Evolutionary conservation across 2,113 vertebrate species (phyloP).

Genomic region (Columba livia): DNA sequence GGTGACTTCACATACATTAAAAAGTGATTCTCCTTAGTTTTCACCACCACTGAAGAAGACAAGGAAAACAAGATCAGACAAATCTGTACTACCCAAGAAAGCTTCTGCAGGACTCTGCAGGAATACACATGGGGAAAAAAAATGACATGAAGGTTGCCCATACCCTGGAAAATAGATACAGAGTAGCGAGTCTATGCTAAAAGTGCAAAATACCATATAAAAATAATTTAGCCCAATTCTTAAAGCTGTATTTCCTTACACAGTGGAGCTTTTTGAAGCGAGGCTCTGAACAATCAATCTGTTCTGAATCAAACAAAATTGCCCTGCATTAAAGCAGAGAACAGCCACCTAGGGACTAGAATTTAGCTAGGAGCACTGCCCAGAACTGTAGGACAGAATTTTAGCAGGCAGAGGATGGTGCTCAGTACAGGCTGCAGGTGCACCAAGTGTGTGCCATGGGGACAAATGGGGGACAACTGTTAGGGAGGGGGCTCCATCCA

Average conservation of each 20-base stretch:
- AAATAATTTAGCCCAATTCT: neutral
- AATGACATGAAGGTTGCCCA: neutral
- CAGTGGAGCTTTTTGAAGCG: neutral
- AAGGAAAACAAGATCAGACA: neutral
- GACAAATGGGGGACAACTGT: neutral
- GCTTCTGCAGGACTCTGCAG: neutral
- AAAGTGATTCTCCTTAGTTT: neutral
- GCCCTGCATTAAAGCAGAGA: neutral
- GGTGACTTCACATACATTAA: neutral
- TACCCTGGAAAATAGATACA: neutral
- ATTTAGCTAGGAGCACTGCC: neutral
- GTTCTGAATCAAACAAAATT: neutral
- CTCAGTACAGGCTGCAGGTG: neutral
- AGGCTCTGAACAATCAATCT: neutral
- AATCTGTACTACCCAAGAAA: neutral
- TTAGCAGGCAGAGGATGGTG: neutral
- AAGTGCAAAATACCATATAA: neutral
- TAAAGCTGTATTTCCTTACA: neutral
- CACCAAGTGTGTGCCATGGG: fast-evolving
- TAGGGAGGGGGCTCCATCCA: neutral
- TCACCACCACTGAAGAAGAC: neutral
- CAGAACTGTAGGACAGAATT: neutral
- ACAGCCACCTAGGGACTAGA: neutral
- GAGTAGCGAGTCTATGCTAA: neutral
- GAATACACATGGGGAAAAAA: neutral